Base-by-base conservation (phyloP, 2,113 vertebrate genomes). In the Lethenteron camtschaticum region DNA sequence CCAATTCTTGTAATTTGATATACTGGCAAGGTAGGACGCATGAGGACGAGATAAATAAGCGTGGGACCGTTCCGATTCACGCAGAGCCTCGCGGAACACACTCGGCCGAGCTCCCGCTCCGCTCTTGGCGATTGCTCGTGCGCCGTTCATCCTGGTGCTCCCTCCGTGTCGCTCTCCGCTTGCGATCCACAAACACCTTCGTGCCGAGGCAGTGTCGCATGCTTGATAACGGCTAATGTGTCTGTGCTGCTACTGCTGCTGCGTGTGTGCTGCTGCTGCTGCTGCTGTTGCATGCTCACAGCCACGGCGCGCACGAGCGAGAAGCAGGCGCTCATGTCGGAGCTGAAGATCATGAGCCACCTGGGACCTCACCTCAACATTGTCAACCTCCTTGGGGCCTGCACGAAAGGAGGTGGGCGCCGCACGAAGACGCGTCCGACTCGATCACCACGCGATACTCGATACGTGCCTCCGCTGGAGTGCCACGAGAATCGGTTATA, bases 281-380 rank as follows among this genome's bases (percentile, higher is more conserved):
- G n/a, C 57, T 14, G 63, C 9, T 11, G 16, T 9, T 69, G 20
- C 57, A 14, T 71, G 74, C 74, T 57, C 70, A 79, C 78, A 99
- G 94, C 94, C 72, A 99, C 94, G 2, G 92, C 94, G 6, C 85
- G 94, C 75, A 89, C 94, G 75, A 99, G 94, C 71, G 94, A 99
- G 77, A 99, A 99, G 69, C 92, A 99, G 72, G 94, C 94, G 0
- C 87, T 99, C 70, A 99, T 99, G 94, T 99, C 94, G 14, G 94
- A 99, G 73, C 80, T 99, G 80, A 99, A 97, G 84, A 99, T 99
- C 76, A 99, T 99, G 94, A 99, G 92, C 57, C 94, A 99, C 71
- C 85, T 99, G 2, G 94, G 94, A 8, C 90, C 94, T 0, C 94
- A 99, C 74, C 81, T 99, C 63, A 99, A 99, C 75, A 97, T 99